These are phyloP conservation scores for Rhombomys opimus DNA, from an alignment of 2,113 vertebrate genomes.

Conservation along the genomic window DNA sequence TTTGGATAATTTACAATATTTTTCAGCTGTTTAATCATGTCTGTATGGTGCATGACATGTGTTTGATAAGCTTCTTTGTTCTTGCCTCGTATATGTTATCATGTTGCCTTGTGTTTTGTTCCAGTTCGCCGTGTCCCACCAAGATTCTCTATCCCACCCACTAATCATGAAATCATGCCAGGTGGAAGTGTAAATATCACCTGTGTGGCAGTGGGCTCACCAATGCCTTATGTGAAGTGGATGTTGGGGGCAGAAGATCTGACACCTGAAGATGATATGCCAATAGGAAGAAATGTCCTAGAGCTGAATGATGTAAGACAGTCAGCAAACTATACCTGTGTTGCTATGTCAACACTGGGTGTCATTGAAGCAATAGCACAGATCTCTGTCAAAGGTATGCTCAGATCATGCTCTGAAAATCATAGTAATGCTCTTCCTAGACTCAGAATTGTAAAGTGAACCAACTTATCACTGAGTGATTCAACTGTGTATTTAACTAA, in stretches of 20 bases:
- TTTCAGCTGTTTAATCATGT: constrained; percentile 83
- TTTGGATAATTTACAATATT: constrained; percentile 63
- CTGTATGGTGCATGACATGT: constrained; percentile 86
- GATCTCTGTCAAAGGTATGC: constrained; percentile 98
- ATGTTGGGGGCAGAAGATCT: constrained; percentile 99
- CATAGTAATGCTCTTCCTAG: neutral
- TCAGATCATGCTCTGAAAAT: neutral
- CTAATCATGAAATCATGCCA: constrained; percentile 99
- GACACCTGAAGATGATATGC: constrained; percentile 99
- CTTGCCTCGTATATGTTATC: constrained; percentile 85
- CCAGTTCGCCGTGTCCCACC: constrained; percentile 98
- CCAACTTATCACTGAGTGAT: neutral
- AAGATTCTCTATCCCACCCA: constrained; percentile 98
- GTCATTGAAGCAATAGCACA: constrained; percentile 99
- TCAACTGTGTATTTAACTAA: neutral
- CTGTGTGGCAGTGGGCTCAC: constrained; percentile 98
- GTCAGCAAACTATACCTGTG: constrained; percentile 99
- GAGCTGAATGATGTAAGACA: constrained; percentile 98
- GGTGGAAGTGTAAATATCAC: constrained; percentile 99
- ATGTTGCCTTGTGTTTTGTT: constrained; percentile 88
- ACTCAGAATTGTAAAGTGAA: neutral
- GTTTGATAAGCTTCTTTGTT: constrained; percentile 58
- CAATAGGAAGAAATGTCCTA: constrained; percentile 98
- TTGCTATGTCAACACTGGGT: constrained; percentile 99
- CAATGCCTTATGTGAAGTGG: constrained; percentile 99